phyloP scores from a whole-genome alignment of 2,888 invertebrate genomes.

The Sesia bembeciformis region DNA sequence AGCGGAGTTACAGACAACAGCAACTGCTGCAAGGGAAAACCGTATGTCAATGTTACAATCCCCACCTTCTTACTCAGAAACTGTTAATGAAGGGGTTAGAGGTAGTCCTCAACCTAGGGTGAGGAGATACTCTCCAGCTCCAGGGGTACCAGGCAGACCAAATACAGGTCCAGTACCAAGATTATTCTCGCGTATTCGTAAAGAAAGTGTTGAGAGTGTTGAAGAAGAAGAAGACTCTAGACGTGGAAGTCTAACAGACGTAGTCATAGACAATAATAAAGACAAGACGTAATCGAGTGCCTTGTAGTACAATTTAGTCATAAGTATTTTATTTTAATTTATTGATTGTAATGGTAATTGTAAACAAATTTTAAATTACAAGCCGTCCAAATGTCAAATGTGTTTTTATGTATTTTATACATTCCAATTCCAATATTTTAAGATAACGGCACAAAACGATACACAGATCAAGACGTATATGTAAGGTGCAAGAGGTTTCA shows the following conservation, averaged over 20 bases:
- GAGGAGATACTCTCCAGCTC: slow-evolving; percentile 61
- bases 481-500: no score
- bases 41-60: slow-evolving; percentile 64
- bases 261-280: slow-evolving; percentile 66
- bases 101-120: slow-evolving; percentile 38
- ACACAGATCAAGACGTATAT: no score
- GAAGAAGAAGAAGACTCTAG: slow-evolving; percentile 44
- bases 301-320: slow-evolving; percentile 39
- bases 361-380: slow-evolving; percentile 20
- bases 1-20: slow-evolving; percentile 57
- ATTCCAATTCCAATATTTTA: no score
- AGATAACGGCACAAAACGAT: no score
- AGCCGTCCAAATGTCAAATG: slow-evolving; percentile 33
- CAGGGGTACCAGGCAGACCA: slow-evolving; percentile 40
- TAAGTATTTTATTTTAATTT: slow-evolving; percentile 13
- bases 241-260: slow-evolving; percentile 61
- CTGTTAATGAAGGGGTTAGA: slow-evolving; percentile 30
- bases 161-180: slow-evolving; percentile 54
- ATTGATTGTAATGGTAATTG: slow-evolving; percentile 23
- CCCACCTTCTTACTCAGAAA: slow-evolving; percentile 60
- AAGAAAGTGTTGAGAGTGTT: slow-evolving; percentile 37
- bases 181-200: slow-evolving; percentile 57
- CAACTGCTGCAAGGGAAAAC: slow-evolving; percentile 54
- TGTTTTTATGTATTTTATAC: no score
- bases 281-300: slow-evolving; percentile 58